These are phyloP conservation scores for Hippocampus comes DNA, from an alignment of 2,113 vertebrate genomes.

Conservation along the genomic window DNA sequence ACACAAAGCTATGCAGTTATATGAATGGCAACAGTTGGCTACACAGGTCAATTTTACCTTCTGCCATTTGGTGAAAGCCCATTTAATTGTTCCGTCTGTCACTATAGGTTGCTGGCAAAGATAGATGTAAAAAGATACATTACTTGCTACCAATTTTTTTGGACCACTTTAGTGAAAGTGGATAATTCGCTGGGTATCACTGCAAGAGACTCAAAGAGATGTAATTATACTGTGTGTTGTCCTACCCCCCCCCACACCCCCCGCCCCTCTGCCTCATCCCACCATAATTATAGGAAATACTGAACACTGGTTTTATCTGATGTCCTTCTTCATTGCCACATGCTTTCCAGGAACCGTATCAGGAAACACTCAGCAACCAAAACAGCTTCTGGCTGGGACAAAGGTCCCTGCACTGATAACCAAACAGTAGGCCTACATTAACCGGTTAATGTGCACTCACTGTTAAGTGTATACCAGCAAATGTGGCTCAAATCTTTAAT, in stretches of 20 bases:
- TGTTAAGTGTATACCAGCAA: constrained; percentile 17
- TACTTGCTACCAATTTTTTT: not conserved
- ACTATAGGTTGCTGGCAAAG: not conserved
- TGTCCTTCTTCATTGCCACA: not conserved
- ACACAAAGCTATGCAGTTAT: too few species aligned
- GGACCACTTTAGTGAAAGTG: not conserved
- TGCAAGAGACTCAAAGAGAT: not conserved
- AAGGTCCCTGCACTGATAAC: constrained; percentile 50
- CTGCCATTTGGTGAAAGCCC: not conserved
- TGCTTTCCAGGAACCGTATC: constrained; percentile 43
- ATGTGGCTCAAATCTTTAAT: not conserved
- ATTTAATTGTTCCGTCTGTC: not conserved
- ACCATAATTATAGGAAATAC: not conserved
- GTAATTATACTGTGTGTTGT: not conserved
- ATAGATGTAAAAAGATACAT: not conserved
- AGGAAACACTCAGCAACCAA: constrained; percentile 37
- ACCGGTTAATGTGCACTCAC: not conserved
- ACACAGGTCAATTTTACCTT: not conserved
- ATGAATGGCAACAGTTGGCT: not conserved
- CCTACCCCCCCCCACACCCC: too few species aligned
- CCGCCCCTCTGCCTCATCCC: not conserved
- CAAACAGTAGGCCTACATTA: constrained; percentile 16
- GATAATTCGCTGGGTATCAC: not conserved
- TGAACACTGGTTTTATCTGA: constrained; percentile 10
- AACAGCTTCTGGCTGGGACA: constrained; percentile 39